Evolutionary conservation across 1,140 invertebrate species (phyloP).

Genomic region (Coptotermes formosanus): DNA sequence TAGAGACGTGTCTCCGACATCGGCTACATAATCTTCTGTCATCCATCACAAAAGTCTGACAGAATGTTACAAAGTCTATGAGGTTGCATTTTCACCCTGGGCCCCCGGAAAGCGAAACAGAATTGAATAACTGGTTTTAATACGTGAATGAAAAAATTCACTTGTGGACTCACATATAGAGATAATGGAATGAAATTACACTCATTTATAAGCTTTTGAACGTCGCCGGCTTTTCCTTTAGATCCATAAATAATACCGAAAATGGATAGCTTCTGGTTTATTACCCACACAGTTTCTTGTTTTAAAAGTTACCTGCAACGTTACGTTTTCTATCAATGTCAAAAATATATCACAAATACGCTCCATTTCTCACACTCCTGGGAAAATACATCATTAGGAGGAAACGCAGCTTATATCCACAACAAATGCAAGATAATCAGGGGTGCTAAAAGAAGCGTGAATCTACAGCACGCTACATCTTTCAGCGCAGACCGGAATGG

Average conservation of each 20-base stretch:
- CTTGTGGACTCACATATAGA: not conserved
- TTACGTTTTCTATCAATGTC: not conserved
- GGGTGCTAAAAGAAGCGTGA: too few species aligned
- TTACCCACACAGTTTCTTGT: not conserved
- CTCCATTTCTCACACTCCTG: not conserved
- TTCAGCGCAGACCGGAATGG: too few species aligned
- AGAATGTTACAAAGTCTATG: not conserved
- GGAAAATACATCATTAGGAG: not conserved
- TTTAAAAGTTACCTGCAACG: not conserved
- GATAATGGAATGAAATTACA: not conserved
- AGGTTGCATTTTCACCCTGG: not conserved
- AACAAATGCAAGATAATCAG: too few species aligned
- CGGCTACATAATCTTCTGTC: not conserved
- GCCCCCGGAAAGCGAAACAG: not conserved
- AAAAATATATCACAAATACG: constrained; percentile 2
- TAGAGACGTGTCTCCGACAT: not conserved
- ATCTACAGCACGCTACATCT: too few species aligned
- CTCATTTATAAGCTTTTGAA: not conserved
- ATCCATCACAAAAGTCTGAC: not conserved
- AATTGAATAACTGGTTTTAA: not conserved
- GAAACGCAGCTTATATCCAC: not conserved
- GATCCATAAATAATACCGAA: not conserved
- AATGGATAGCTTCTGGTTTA: not conserved
- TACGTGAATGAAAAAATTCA: not conserved
- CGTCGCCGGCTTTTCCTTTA: not conserved